Percentiles rank a stretch among this genome's conserved stretches.
Evolutionary conservation across 2,113 vertebrate species (phyloP).

Genomic region (Podarcis muralis): DNA sequence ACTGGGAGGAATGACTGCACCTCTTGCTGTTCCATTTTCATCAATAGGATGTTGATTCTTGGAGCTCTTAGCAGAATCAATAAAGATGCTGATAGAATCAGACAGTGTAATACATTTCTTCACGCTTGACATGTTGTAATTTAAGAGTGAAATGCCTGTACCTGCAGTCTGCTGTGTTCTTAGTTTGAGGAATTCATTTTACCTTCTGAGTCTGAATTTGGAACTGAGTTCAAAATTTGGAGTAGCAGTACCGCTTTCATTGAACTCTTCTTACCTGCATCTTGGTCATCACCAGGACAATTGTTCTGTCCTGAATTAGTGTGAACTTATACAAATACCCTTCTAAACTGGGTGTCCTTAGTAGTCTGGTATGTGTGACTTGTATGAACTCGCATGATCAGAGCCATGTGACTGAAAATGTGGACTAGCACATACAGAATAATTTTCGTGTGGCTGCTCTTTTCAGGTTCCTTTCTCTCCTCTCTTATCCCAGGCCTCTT

Average conservation of each 20-base stretch:
- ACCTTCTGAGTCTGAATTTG: neutral
- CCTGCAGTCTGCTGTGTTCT: neutral
- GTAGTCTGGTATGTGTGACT: too few relatives aligned
- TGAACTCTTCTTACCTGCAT: neutral
- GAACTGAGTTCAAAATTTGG: neutral
- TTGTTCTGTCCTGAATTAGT: too few relatives aligned
- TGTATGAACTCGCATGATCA: neutral
- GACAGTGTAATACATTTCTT: neutral
- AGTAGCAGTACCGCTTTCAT: too few relatives aligned
- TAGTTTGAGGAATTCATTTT: neutral
- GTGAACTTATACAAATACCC: neutral
- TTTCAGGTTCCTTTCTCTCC: neutral
- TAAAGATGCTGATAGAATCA: neutral
- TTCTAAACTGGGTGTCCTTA: neutral
- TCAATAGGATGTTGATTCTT: conserved; percentile 8
- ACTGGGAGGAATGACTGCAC: neutral
- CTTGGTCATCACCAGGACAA: neutral
- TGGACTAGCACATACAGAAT: too few relatives aligned
- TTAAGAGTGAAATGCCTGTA: neutral
- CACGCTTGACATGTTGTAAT: neutral
- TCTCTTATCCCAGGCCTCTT: neutral
- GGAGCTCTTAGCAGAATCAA: neutral
- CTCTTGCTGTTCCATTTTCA: conserved; percentile 29
- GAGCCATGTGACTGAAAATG: neutral
- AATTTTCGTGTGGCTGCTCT: neutral